Evolutionary conservation across 92 coral and sea anemone species (phyloP).

Genomic region (Parazoanthus darwini): DNA sequence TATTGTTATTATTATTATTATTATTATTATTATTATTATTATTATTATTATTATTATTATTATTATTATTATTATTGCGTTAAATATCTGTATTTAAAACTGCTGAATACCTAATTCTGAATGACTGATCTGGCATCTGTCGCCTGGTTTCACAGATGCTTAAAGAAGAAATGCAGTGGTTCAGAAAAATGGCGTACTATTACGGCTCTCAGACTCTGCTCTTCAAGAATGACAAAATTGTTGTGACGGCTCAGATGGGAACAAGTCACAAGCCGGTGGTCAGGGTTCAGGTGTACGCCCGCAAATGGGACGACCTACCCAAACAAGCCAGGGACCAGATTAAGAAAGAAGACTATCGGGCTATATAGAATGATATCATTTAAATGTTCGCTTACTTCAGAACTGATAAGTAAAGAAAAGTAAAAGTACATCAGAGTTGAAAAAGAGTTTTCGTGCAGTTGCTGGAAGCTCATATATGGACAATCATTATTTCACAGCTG

Average conservation of each 20-base stretch:
- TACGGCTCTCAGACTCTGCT: slow-evolving; percentile 8
- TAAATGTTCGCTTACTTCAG: no score
- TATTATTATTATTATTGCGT: not conserved
- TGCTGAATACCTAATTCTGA: not conserved
- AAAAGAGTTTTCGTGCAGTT: no score
- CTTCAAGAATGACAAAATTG: not conserved
- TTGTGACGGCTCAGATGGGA: slow-evolving; percentile 7
- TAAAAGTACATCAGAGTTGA: no score
- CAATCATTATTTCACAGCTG: no score
- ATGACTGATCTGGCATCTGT: not conserved
- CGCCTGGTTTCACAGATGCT: slow-evolving; percentile 1
- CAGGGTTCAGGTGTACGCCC: slow-evolving; percentile 7
- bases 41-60: not conserved
- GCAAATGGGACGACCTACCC: slow-evolving; percentile 14
- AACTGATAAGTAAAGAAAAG: no score
- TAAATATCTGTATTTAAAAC: not conserved
- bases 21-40: not conserved
- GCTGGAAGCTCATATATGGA: no score
- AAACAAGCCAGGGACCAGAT: slow-evolving; percentile 12
- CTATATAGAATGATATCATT: not conserved
- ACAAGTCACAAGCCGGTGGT: slow-evolving; percentile 22
- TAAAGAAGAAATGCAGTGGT: slow-evolving; percentile 7
- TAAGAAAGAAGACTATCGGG: slow-evolving; percentile 4
- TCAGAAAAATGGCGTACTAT: slow-evolving; percentile 24
- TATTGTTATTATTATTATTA: no score